Evolutionary conservation across 2,113 vertebrate species (phyloP), one percentile per base, ranked within the genome.

Genomic region (Acrocephalus kingi): DNA sequence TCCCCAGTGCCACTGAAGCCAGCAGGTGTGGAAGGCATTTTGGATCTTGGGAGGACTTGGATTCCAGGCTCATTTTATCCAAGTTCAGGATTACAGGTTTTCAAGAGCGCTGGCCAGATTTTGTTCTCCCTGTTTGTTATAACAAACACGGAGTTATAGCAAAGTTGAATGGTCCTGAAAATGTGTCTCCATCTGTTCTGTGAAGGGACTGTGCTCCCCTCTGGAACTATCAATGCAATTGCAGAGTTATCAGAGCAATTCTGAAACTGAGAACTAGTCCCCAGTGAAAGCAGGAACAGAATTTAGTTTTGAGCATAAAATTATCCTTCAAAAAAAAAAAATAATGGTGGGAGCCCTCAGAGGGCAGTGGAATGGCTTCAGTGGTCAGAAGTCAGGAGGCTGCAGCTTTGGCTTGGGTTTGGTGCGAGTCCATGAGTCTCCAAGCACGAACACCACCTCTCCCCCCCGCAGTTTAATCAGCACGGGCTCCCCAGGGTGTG

Each of bases 181-280:
- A 77, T 58, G 39, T 2, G 16, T 68, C 88, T 95, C 93, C 90
- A 90, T 96, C 96, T 96, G 94, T 86, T 92, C 76, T 62, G 96
- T 6, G 45, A 56, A 92, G 94, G 84, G 96, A 77, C 79, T 22
- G 35, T 0, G 14, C 87, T 90, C 79, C 88, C 85, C 92, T 87
- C 75, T 59, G 92, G 92, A 90, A 15, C 88, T 30, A 88, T 69
- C 87, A 72, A n/a, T 5, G 39, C 68, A 27, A 95, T 33, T 93
- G 61, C 56, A 37, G 79, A 87, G 73, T 93, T 89, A 95, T 24
- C 79, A 77, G 91, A 94, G 94, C 93, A 78, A 39, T 93, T 78
- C 94, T 35, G 61, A 75, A 84, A 41, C 88, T 73, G 64, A 24
- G 73, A 96, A 90, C 28, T 12, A 22, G 12, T 94, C 92, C 73